These are phyloP conservation scores for Percina caprodes DNA, from an alignment of 2,113 vertebrate genomes.

Conservation along the genomic window DNA sequence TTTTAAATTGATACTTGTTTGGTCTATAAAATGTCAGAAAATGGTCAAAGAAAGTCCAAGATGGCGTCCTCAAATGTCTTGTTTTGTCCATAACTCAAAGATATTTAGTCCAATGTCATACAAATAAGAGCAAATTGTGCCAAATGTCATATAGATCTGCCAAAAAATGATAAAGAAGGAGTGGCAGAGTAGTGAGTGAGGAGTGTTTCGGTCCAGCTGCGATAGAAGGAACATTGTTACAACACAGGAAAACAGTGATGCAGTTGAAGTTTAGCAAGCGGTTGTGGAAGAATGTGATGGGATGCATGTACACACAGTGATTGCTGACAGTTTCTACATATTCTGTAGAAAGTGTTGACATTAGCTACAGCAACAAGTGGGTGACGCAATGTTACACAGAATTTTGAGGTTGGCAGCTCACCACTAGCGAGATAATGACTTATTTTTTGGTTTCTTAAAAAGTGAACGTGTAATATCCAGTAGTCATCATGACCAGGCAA, in stretches of 20 bases:
- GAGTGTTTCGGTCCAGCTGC: not conserved
- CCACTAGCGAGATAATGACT: not conserved
- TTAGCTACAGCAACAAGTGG: not conserved
- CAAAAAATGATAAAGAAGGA: not conserved
- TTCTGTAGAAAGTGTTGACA: not conserved
- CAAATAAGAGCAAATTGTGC: not conserved
- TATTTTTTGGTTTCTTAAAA: not conserved
- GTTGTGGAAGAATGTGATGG: no score
- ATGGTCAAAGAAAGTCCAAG: no score
- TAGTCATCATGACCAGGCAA: not conserved
- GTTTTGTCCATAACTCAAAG: no score
- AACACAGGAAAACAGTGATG: no score
- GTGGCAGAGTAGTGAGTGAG: not conserved
- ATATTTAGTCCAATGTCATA: no score
- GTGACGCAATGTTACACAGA: not conserved
- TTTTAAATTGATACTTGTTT: no score
- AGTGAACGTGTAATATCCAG: not conserved
- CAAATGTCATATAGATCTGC: not conserved
- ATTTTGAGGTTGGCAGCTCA: no score
- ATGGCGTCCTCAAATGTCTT: no score
- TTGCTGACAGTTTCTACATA: not conserved
- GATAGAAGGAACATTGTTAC: not conserved
- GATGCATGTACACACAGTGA: no score
- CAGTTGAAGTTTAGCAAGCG: not conserved
- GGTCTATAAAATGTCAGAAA: no score